Conservation (phyloP, 2,888 invertebrate genomes). For the Pseudococcus longispinus region DNA sequence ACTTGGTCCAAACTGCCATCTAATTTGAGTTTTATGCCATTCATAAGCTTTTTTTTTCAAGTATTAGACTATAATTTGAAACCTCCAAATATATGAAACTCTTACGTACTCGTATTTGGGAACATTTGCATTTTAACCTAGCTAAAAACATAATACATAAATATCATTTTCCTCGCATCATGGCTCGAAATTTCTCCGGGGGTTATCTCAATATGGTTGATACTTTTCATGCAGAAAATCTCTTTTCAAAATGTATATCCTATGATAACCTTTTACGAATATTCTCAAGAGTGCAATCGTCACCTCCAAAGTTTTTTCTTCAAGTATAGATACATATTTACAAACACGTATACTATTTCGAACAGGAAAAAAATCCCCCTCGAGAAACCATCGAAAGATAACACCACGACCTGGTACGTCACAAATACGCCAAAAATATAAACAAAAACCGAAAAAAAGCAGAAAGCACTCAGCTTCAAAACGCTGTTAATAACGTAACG, state of each 20-base stretch:
- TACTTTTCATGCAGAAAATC: neutral
- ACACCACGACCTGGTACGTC: neutral
- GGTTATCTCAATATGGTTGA: neutral
- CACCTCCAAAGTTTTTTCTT: neutral
- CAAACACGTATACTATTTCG: neutral
- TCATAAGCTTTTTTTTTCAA: too few relatives aligned
- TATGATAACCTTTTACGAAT: neutral
- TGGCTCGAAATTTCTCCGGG: neutral
- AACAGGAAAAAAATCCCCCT: neutral
- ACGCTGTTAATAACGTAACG: constrained; percentile 13
- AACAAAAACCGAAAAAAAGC: too few relatives aligned
- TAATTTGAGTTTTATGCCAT: too few relatives aligned
- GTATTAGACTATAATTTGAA: too few relatives aligned
- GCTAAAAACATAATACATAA: neutral
- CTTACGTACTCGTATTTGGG: too few relatives aligned
- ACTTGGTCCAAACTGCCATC: too few relatives aligned
- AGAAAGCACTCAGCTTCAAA: neutral
- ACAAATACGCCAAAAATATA: neutral
- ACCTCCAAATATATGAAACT: too few relatives aligned
- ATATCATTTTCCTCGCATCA: neutral
- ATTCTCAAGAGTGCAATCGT: neutral
- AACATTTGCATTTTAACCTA: too few relatives aligned
- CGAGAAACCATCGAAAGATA: neutral
- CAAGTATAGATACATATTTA: neutral
- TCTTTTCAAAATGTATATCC: neutral